Evolutionary conservation across 1,140 invertebrate genomes (phyloP).

Genomic region (Andrena cerasifolii): DNA sequence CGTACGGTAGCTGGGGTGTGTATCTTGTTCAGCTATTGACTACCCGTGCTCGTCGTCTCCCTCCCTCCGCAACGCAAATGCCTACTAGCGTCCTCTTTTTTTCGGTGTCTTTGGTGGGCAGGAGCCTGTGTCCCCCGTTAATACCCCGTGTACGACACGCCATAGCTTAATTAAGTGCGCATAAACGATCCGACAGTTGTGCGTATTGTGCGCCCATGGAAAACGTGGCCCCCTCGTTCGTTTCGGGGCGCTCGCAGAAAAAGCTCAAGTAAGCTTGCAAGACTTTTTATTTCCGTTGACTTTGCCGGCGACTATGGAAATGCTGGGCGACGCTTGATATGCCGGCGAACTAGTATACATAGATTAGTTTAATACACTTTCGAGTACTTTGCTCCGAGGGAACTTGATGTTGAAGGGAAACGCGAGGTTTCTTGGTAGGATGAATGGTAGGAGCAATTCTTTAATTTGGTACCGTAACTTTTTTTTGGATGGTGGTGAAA

Average conservation of each 20-base stretch:
- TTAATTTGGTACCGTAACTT: too few relatives aligned
- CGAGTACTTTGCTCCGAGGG: too few relatives aligned
- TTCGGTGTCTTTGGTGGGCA: background rate
- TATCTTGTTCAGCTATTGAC: slow-evolving; percentile 76
- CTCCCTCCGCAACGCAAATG: slow-evolving; percentile 5
- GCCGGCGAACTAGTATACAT: too few relatives aligned
- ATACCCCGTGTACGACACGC: slow-evolving; percentile 62
- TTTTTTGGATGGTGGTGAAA: too few relatives aligned
- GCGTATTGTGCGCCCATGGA: slow-evolving; percentile 60
- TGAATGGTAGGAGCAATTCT: too few relatives aligned
- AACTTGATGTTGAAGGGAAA: too few relatives aligned
- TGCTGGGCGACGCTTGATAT: too few relatives aligned
- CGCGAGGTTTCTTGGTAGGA: too few relatives aligned
- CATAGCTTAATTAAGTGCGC: slow-evolving; percentile 80
- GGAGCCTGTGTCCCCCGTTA: slow-evolving; percentile 40
- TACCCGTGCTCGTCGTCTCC: slow-evolving; percentile 25
- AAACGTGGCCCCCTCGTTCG: background rate
- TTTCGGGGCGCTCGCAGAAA: background rate
- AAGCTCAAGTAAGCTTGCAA: background rate
- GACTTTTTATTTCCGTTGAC: background rate
- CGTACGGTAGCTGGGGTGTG: slow-evolving; percentile 22
- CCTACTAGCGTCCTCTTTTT: slow-evolving; percentile 13
- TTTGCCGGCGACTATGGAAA: background rate
- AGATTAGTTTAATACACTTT: too few relatives aligned
- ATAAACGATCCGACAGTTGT: slow-evolving; percentile 81